Evolutionary conservation across 2,113 vertebrate genomes (phyloP).

Genomic region (Ptilorrhoa leucosticta): DNA sequence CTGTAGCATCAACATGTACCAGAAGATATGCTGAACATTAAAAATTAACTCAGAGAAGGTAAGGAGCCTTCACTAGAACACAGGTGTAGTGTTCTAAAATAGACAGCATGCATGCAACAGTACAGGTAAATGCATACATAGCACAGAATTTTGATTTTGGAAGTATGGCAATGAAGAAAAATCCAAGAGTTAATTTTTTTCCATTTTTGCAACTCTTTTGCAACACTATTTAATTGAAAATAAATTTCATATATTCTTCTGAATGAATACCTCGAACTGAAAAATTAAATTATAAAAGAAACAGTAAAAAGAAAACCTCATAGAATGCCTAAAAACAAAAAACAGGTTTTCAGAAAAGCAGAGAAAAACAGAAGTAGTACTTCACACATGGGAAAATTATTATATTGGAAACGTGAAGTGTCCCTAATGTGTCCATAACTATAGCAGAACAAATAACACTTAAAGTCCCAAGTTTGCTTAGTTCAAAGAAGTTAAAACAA

Average conservation of each 20-base stretch:
- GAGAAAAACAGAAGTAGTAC: not conserved
- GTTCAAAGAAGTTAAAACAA: not conserved
- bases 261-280: not conserved
- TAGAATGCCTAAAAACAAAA: not conserved
- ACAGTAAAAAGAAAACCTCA: not conserved
- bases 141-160: not conserved
- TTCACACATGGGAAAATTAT: not conserved
- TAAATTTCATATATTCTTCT: not conserved
- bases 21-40: not conserved
- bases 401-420: not conserved
- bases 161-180: not conserved
- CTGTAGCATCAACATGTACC: not conserved
- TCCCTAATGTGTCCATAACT: not conserved
- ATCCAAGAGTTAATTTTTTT: not conserved
- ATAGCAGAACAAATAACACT: not conserved
- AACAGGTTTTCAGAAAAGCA: not conserved
- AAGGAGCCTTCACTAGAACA: not conserved
- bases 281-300: not conserved
- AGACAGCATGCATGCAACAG: not conserved
- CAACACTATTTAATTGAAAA: not conserved
- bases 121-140: not conserved
- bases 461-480: not conserved
- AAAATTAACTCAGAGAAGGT: not conserved
- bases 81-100: rapidly evolving
- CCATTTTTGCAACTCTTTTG: not conserved